Conservation (phyloP, 2,888 invertebrate genomes). For the Lochmaea capreae region DNA sequence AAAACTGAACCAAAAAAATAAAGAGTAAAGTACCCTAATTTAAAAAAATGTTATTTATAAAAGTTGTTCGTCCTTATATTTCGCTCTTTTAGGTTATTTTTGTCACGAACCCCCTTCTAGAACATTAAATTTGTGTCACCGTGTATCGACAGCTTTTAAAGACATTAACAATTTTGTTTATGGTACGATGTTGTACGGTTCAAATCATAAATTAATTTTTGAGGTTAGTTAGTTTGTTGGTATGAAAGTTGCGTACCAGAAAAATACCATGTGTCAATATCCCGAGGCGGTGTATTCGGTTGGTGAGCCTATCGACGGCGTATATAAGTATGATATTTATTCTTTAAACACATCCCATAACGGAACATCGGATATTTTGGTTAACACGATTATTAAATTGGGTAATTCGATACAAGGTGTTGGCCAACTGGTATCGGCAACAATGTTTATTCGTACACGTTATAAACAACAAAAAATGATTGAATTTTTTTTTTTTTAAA, state of each 20-base stretch:
- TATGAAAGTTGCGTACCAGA: slow-evolving; percentile 10
- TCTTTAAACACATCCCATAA: slow-evolving; percentile 5
- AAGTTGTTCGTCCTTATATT: too few relatives aligned
- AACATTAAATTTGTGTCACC: background rate
- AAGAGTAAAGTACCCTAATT: too few relatives aligned
- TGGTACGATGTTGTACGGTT: background rate
- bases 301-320: background rate
- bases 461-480: background rate
- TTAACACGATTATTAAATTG: slow-evolving; percentile 4
- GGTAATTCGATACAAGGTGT: slow-evolving; percentile 4
- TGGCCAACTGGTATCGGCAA: slow-evolving; percentile 1
- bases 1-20: too few relatives aligned
- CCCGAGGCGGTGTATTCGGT: slow-evolving; percentile 11
- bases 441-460: background rate
- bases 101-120: background rate
- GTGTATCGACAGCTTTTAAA: background rate
- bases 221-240: slow-evolving; percentile 7
- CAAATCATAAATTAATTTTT: slow-evolving; percentile 5
- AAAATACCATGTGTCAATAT: slow-evolving; percentile 11
- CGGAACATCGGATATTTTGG: slow-evolving; percentile 1
- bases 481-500: too few relatives aligned
- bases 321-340: background rate
- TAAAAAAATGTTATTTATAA: too few relatives aligned
- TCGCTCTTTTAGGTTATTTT: too few relatives aligned
- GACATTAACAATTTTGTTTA: background rate